phyloP scores from a whole-genome alignment of 2,888 invertebrate genomes.

The Alsophila aescularia region DNA sequence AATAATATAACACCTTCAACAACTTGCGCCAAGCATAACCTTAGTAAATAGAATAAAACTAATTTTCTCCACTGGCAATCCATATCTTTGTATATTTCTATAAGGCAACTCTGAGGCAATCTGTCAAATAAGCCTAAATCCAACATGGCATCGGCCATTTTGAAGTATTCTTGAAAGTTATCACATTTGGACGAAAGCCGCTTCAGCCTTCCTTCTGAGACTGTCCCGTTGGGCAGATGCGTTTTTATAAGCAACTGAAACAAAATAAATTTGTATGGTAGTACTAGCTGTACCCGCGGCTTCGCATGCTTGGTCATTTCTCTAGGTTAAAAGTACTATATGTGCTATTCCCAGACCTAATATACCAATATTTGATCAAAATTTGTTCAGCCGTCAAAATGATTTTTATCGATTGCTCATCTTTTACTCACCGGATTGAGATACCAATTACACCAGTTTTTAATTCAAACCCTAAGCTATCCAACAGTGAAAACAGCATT shows the following conservation, averaged over 20 bases:
- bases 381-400: no score
- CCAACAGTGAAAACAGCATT: no score
- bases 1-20: conserved; percentile 92
- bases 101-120: conserved; percentile 52
- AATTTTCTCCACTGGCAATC: conserved; percentile 83
- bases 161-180: conserved; percentile 88
- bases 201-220: conserved; percentile 84
- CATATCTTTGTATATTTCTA: conserved; percentile 48
- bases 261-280: no score
- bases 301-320: no score
- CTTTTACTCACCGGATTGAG: no score
- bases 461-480: no score
- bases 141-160: conserved; percentile 86
- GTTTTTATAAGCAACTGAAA: conserved; percentile 71
- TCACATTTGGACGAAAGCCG: conserved; percentile 84
- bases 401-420: no score
- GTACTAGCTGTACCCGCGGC: no score
- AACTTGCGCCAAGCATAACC: conserved; percentile 90
- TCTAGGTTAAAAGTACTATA: no score
- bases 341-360: no score
- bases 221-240: conserved; percentile 51
- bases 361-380: no score
- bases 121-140: conserved; percentile 78
- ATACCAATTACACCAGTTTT: no score
- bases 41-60: conserved; percentile 90